Evolutionary conservation across 1,140 invertebrate species (phyloP).

Genomic region (Geopemphigus sp.): DNA sequence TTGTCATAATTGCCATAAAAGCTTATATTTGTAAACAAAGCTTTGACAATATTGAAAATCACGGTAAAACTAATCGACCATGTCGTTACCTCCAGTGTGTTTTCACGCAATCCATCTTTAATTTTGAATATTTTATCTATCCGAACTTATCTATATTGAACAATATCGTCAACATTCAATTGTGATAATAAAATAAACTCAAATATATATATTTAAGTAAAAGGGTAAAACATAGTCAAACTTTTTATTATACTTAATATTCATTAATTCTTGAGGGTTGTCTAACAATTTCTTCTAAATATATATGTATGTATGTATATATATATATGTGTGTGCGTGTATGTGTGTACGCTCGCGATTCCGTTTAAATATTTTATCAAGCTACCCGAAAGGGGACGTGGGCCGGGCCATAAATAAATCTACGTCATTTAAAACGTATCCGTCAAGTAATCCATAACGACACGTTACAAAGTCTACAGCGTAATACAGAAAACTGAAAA

Average conservation of each 20-base stretch:
- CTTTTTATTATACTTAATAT: slow-evolving; percentile 18
- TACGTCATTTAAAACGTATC: slow-evolving; percentile 4
- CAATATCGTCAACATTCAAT: background rate
- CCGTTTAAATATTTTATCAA: slow-evolving; percentile 24
- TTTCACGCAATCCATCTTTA: background rate
- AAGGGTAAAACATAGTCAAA: background rate
- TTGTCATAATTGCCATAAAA: background rate
- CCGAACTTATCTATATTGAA: background rate
- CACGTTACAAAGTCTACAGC: background rate
- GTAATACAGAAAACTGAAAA: background rate
- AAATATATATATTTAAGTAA: background rate
- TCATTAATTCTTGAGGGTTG: background rate
- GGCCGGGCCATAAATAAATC: slow-evolving; percentile 22
- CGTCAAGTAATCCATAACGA: background rate
- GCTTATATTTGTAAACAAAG: background rate
- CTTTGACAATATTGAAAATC: slow-evolving; percentile 17
- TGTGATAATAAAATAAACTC: no score
- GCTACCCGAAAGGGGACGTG: background rate
- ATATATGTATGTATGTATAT: background rate
- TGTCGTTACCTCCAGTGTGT: background rate
- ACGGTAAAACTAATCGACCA: background rate
- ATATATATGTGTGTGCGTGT: background rate
- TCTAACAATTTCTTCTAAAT: background rate
- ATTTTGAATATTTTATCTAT: slow-evolving; percentile 9
- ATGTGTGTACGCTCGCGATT: background rate